Evolutionary conservation across 2,113 vertebrate genomes (phyloP), one percentile per base, ranked within the genome.

Genomic region (Zosterops lateralis): DNA sequence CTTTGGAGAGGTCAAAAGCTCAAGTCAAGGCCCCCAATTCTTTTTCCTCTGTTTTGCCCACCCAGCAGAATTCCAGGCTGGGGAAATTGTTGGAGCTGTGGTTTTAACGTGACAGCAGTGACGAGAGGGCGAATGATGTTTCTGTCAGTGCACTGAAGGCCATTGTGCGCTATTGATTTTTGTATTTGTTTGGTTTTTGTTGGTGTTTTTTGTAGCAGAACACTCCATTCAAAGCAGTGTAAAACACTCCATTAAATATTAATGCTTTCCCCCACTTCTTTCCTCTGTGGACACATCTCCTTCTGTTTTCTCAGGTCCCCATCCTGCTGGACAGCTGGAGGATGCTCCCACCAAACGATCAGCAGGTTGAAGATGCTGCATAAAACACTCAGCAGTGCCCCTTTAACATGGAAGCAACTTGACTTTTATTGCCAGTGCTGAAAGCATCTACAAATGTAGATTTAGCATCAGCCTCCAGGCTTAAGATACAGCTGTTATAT

Each of bases 401-500:
- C 93, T 95, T 96, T 77, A 89, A 81, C 8, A 1, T 80, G 62
- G 78, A 92, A 95, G 40, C 36, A 74, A 94, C 64, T 91, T 77
- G 96, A 95, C 54, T 89, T 94, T 96, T 95, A 97, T 77, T 89
- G 73, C 71, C 36, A 68, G 22, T 28, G 62, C 86, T 94, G 83
- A 94, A 93, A 94, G 92, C 87, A 96, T 93, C 78, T 60, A 89
- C 94, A 87, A 97, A 97, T 32, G 10, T 90, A 93, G 94, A 97
- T 96, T 97, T 96, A 97, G 93, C 93, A 90, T 71, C 93, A 72
- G 76, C 67, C 95, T 94, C 77, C 75, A 71, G 87, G 95, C 95
- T 96, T 92, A 87, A 96, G 90, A 78, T 93, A 84, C 94, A 97
- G 96, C 93, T 94, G 95, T 95, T 96, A 73, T 94, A 92, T 94